Evolutionary conservation across 2,113 vertebrate species (phyloP).

Genomic region (Montifringilla adamsi): DNA sequence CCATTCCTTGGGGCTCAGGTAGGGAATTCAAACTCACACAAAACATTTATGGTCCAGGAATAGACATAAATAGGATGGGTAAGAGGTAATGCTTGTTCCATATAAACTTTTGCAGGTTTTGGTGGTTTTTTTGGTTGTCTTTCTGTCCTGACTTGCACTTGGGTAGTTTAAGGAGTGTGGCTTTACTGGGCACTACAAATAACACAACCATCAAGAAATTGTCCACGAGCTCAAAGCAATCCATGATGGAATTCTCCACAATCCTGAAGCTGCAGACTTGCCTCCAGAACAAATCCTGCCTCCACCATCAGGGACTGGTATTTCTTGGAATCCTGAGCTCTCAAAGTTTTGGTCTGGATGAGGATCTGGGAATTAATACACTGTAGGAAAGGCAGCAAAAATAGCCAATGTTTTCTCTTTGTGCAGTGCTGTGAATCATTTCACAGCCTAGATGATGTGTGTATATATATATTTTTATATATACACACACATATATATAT

Average conservation of each 20-base stretch:
- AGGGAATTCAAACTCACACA: background rate
- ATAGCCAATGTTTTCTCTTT: background rate
- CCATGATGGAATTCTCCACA: rapidly evolving
- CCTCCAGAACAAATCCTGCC: background rate
- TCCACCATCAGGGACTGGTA: background rate
- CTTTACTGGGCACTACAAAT: background rate
- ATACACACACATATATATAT: rapidly evolving
- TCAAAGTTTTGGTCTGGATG: background rate
- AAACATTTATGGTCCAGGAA: background rate
- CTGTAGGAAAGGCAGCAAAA: background rate
- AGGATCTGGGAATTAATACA: background rate
- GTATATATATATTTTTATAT: background rate
- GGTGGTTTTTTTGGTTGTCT: background rate
- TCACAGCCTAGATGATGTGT: background rate
- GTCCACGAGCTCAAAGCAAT: background rate
- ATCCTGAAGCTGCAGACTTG: background rate
- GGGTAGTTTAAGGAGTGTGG: background rate
- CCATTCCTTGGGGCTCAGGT: background rate
- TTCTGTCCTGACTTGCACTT: background rate
- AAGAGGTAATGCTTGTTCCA: background rate
- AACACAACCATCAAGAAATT: background rate
- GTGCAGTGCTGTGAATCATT: conserved; percentile 3
- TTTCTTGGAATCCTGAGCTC: background rate
- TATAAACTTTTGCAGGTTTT: background rate
- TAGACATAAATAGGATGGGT: rapidly evolving